Percentiles rank a stretch among this genome's conserved stretches.
phyloP scores from a whole-genome alignment of 2,797 vertebrate species.

The Botia almorhae region DNA sequence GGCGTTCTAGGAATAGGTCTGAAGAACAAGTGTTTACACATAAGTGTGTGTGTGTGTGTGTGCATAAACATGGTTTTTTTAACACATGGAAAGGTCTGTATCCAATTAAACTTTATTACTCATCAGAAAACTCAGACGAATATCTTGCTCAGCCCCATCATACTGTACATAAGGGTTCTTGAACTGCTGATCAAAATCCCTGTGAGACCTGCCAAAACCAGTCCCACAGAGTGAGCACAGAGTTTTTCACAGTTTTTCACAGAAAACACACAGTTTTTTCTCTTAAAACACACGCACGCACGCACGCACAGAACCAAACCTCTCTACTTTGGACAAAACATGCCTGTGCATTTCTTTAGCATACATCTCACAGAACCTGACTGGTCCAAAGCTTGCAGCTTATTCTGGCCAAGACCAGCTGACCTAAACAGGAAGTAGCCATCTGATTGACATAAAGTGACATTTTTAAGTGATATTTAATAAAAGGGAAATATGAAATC shows the following conservation, averaged over 20 bases:
- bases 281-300: constrained; percentile 29
- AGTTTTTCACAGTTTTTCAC: constrained; percentile 7
- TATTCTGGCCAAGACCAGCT: background rate
- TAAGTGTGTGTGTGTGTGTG: constrained; percentile 5
- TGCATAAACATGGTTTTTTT: constrained; percentile 52
- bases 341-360: constrained; percentile 6
- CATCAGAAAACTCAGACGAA: constrained; percentile 58
- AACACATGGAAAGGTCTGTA: constrained; percentile 42
- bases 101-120: constrained; percentile 60
- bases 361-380: constrained; percentile 36
- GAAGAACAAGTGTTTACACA: background rate
- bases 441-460: background rate
- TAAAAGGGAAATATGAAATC: too few relatives aligned
- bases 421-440: background rate
- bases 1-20: constrained; percentile 11
- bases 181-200: constrained; percentile 57
- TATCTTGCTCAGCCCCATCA: constrained; percentile 48
- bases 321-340: constrained; percentile 29
- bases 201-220: constrained; percentile 53
- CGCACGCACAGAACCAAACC: constrained; percentile 6
- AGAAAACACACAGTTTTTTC: background rate
- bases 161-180: constrained; percentile 45
- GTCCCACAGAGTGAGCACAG: constrained; percentile 45
- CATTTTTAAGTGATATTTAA: too few relatives aligned
- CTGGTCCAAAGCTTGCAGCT: background rate